Evolutionary conservation across 1,140 invertebrate genomes (phyloP).

Genomic region (Globodera rostochiensis): DNA sequence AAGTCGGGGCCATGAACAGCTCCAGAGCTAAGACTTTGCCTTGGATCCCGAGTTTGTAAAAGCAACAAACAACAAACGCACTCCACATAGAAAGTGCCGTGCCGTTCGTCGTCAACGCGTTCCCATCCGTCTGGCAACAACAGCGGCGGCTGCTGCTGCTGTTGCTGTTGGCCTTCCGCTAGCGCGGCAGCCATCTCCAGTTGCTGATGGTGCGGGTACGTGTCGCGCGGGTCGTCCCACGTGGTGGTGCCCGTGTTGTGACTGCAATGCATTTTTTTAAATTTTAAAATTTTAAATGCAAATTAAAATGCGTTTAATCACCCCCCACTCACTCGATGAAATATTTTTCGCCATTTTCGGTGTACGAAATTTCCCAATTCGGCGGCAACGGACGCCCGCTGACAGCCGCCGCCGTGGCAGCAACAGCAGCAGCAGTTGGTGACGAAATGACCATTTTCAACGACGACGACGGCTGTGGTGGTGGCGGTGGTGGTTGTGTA

Average conservation of each 20-base stretch:
- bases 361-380: slow-evolving; percentile 96
- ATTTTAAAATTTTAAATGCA: slow-evolving; percentile 10
- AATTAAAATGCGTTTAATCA: background rate
- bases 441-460: background rate
- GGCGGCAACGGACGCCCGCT: slow-evolving; percentile 81
- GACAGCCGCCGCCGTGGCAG: slow-evolving; percentile 29
- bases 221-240: slow-evolving; percentile 63
- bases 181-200: slow-evolving; percentile 40
- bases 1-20: too few species aligned
- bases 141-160: slow-evolving; percentile 6
- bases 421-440: background rate
- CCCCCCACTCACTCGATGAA: slow-evolving; percentile 86
- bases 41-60: too few species aligned
- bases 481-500: slow-evolving; percentile 28
- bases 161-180: too few species aligned
- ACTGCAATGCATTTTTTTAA: slow-evolving; percentile 38
- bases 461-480: background rate
- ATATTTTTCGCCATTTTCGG: slow-evolving; percentile 91
- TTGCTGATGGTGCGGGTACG: background rate
- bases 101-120: slow-evolving; percentile 91
- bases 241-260: slow-evolving; percentile 64
- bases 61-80: slow-evolving; percentile 66
- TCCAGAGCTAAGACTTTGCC: too few species aligned
- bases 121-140: slow-evolving; percentile 93
- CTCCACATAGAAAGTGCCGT: slow-evolving; percentile 98